Evolutionary conservation across 1,140 invertebrate species (phyloP).

Genomic region (Zaprionus africanus): DNA sequence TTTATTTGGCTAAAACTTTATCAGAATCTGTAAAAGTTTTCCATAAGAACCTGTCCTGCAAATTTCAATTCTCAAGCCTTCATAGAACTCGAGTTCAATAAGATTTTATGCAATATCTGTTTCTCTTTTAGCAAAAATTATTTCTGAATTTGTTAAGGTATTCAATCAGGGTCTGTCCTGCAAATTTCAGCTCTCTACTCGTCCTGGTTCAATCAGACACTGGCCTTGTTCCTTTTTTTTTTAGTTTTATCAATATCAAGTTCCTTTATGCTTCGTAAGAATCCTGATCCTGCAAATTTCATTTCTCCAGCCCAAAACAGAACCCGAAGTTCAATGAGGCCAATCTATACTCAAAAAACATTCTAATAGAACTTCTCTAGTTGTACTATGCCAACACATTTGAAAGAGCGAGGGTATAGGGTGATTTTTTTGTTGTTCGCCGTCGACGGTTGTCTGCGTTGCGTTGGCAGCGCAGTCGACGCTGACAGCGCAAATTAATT

Average conservation of each 20-base stretch:
- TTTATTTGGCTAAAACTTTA: too few species aligned
- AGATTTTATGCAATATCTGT: neutral
- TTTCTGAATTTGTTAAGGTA: neutral
- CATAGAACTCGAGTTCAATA: neutral
- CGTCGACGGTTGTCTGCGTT: neutral
- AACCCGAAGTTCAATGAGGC: neutral
- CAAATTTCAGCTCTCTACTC: too few species aligned
- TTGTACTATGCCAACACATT: neutral
- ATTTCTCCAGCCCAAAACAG: neutral
- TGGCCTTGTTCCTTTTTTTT: too few species aligned
- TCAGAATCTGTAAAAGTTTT: too few species aligned
- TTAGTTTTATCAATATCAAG: too few species aligned
- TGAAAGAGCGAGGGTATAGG: neutral
- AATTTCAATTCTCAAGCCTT: neutral
- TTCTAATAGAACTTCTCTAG: neutral
- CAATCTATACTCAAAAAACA: neutral
- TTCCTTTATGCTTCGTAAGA: neutral
- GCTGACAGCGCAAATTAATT: slow-evolving; percentile 69
- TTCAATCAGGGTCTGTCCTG: neutral
- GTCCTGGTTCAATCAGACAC: neutral
- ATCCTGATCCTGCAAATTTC: neutral
- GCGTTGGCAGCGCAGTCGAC: slow-evolving; percentile 35
- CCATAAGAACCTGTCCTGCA: neutral
- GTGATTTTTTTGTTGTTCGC: slow-evolving; percentile 1
- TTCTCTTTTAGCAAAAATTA: too few species aligned